Evolutionary conservation across 2,888 invertebrate genomes (phyloP).

Genomic region (Harmothoe impar): DNA sequence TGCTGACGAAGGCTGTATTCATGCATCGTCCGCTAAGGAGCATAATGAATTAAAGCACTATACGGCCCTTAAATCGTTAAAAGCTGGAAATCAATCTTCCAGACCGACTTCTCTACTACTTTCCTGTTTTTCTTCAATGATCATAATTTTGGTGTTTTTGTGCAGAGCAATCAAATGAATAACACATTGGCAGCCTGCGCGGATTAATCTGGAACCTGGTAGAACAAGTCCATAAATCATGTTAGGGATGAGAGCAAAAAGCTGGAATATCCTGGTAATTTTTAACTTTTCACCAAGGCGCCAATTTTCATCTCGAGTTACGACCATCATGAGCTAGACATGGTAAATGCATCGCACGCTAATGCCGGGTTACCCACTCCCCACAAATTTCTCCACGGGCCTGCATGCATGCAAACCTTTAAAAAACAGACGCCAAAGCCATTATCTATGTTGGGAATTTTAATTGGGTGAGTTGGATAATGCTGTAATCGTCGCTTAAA

Average conservation of each 20-base stretch:
- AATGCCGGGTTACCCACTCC: conserved; percentile 23
- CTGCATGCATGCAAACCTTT: neutral
- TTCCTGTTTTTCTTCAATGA: neutral
- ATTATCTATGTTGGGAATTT: conserved; percentile 55
- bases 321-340: neutral
- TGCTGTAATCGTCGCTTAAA: conserved; percentile 50
- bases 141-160: neutral
- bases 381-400: conserved; percentile 15
- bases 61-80: neutral
- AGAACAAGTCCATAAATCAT: conserved; percentile 54
- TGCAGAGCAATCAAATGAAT: conserved; percentile 39
- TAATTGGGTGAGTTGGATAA: conserved; percentile 50
- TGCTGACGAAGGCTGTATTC: too few relatives aligned
- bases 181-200: conserved; percentile 31
- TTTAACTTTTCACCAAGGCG: conserved; percentile 20
- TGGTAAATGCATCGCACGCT: conserved; percentile 36
- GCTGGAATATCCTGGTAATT: conserved; percentile 17
- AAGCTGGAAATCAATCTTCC: conserved; percentile 53
- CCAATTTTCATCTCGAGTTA: conserved; percentile 49
- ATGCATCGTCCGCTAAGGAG: too few relatives aligned
- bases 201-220: conserved; percentile 34
- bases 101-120: neutral
- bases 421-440: conserved; percentile 23
- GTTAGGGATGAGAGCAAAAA: neutral
- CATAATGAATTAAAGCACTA: neutral